Evolutionary conservation across 2,113 vertebrate genomes (phyloP), one percentile per base, ranked within the genome.

Genomic region (Tylochromis polylepis): DNA sequence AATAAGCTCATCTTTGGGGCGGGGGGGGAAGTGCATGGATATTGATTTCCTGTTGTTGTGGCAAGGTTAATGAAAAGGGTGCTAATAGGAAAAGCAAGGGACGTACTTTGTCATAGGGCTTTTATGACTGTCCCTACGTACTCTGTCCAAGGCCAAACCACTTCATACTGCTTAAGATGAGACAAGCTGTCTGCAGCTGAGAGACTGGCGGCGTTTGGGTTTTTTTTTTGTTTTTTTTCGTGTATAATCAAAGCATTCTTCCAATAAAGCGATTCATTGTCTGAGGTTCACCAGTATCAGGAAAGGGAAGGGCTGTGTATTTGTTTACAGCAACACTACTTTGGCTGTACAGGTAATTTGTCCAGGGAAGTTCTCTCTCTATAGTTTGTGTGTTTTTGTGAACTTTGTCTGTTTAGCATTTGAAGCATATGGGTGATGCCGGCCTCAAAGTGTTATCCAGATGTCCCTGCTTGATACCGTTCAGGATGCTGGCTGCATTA

Each of bases 51-150:
- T 75, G 83, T 79, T 87, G 55, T 86, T 88, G 85, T 88, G 81
- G 90, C 92, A 93, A 94, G 93, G 93, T 95, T 95, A 94, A 95
- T 95, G 92, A 95, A 95, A 91, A 43, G 81, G 91, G 77, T 86
- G 80, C 41, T 78, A 70, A 49, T 27, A 79, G 56, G 36, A 82
- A 72, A 89, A 70, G 86, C 72, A 43, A 34, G 90, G 70, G 83
- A 58, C 89, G 78, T 72, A 59, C 86, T 95, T 87, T 62, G 92
- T 95, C 92, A 93, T 57, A 11, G 70, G 31, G 81, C 75, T 85
- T 93, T 94, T 92, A 89, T 77, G 56, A 94, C 79, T 31, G 81
- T 83, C 41, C 62, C 83, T 78, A 43, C 1, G 20, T 57, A 34
- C 79, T 56, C 65, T 55, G 31, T 65, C 46, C 82, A 90, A 92